These are phyloP conservation scores for Dromococcyx pavoninus DNA, from an alignment of 2,797 vertebrate genomes.

Conservation along the genomic window DNA sequence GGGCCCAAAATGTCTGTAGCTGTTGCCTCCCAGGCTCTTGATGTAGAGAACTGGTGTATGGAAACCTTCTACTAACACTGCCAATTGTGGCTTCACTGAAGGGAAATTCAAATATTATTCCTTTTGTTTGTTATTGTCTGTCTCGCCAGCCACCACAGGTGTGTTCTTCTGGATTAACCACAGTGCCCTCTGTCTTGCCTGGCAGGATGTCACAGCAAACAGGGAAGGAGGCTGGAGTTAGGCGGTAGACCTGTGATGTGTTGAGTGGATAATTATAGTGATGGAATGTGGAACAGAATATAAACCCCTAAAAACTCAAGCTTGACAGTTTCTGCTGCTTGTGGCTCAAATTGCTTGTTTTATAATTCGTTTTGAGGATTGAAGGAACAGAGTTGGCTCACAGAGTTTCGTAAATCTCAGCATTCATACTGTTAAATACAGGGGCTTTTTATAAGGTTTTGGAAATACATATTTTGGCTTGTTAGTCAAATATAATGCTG, in stretches of 20 bases:
- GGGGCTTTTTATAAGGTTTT: conserved; percentile 38
- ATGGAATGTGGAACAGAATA: too few species aligned
- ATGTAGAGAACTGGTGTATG: background rate
- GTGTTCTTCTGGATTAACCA: background rate
- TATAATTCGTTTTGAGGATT: conserved; percentile 6
- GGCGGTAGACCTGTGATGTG: background rate
- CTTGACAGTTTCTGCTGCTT: background rate
- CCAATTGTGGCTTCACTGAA: background rate
- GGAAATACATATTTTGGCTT: conserved; percentile 63
- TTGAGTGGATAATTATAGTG: background rate
- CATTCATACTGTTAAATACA: conserved; percentile 48
- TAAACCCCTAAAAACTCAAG: background rate
- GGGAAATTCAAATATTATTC: background rate
- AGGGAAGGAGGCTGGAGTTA: background rate
- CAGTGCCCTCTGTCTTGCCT: background rate
- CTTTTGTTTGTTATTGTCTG: background rate
- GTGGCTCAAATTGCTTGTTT: conserved; percentile 7
- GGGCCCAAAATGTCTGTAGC: background rate
- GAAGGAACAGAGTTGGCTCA: conserved; percentile 12
- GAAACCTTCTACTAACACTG: background rate
- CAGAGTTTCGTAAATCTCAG: conserved; percentile 2
- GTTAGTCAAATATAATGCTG: conserved; percentile 57
- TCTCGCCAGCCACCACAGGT: background rate
- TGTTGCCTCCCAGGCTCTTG: background rate
- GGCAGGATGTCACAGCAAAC: background rate